Evolutionary conservation across 2,888 invertebrate genomes (phyloP), one percentile per base, ranked within the genome.

Genomic region (Lepetodrilus schrolli): DNA sequence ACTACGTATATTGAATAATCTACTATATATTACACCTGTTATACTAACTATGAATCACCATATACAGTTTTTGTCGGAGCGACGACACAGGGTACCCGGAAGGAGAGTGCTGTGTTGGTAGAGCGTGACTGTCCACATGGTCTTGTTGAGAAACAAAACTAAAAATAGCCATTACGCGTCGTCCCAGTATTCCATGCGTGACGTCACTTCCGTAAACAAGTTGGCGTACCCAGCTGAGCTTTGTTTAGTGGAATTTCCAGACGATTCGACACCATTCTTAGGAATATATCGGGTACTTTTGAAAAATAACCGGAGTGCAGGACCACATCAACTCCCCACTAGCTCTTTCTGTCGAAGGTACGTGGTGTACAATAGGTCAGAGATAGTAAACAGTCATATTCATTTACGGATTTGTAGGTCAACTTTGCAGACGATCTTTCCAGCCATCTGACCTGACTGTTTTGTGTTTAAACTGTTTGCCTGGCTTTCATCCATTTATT

Each of bases 151-250:
- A n/a, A n/a, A n/a, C n/a, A n/a, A n/a, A n/a, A n/a, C n/a, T n/a
- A 73, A 48, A 37, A 50, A 37, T 66, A 66, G 66, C 23, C 48
- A 68, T 50, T n/a, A n/a, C n/a, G 38, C 65, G 65, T 71, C 66
- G 23, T 72, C 58, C 74, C 48, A 66, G 4, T 43, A 30, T 66
- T 37, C 68, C 17, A 26, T 47, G n/a, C 21, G 36, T 74, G 73
- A 74, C 73, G 77, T 79, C 79, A 79, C 65, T 50, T 79, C 79
- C 79, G 79, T 79, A 79, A 79, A 79, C 79, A 79, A 79, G 74
- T 38, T 74, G 37, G 73, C 70, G 74, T 75, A 69, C 72, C 72
- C 58, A 23, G 34, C 30, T 34, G 2, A 10, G 26, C 13, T 13
- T 58, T 58, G 58, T 58, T 30, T 30, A 30, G 10, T 21, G 26